These are phyloP conservation scores for Parascotia fuliginaria DNA, from an alignment of 2,888 invertebrate genomes.

Conservation along the genomic window DNA sequence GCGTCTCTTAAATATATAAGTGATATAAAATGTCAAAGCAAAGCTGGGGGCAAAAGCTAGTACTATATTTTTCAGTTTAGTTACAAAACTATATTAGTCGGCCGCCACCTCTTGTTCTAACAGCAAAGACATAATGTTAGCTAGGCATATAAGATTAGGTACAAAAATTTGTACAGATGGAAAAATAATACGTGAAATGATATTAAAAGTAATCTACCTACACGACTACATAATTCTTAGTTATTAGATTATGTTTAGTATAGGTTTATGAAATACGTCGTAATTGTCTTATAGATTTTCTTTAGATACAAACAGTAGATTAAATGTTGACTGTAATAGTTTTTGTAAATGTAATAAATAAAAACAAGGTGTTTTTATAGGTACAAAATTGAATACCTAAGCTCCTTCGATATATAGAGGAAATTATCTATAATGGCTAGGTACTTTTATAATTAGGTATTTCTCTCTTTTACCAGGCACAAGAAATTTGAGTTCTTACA, in stretches of 20 bases:
- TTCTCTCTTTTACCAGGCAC: constrained; percentile 47
- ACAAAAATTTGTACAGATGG: background rate
- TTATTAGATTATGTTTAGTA: background rate
- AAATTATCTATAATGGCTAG: constrained; percentile 33
- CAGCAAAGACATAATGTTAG: background rate
- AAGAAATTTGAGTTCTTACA: constrained; percentile 23
- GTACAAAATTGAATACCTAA: constrained; percentile 33
- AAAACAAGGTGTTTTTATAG: constrained; percentile 11
- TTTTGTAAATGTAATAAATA: background rate
- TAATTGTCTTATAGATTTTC: too few relatives aligned
- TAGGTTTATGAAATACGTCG: background rate
- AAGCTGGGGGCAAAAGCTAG: too few relatives aligned
- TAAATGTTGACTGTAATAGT: background rate
- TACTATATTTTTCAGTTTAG: background rate
- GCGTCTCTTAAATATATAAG: too few relatives aligned
- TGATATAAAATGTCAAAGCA: too few relatives aligned
- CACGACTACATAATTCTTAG: background rate
- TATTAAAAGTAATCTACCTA: background rate
- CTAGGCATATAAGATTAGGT: background rate
- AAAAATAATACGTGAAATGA: background rate
- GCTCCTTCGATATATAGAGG: constrained; percentile 26
- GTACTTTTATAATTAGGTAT: constrained; percentile 34
- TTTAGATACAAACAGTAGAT: background rate
- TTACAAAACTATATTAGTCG: background rate
- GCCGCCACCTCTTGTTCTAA: background rate